A percentile compares a stretch with the other conserved stretches of the same genome.
Evolutionary conservation across 2,888 invertebrate species (phyloP).

Genomic region (Amphipoea lucens): DNA sequence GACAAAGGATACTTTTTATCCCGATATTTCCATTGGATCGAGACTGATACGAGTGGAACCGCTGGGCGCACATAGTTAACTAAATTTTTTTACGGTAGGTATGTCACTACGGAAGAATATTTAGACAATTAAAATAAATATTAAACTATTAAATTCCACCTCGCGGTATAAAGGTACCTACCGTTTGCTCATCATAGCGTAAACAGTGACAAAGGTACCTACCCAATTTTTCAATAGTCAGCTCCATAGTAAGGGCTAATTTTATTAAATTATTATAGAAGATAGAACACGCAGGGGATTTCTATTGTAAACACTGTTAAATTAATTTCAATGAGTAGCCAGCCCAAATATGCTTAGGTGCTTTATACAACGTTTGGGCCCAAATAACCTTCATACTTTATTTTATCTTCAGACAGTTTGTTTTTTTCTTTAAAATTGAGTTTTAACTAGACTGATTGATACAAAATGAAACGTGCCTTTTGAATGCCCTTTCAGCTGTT

Average conservation of each 20-base stretch:
- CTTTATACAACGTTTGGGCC: conserved; percentile 17
- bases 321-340: conserved; percentile 44
- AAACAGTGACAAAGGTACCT: conserved; percentile 31
- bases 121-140: too few relatives aligned
- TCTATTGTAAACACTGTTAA: conserved; percentile 51
- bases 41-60: too few relatives aligned
- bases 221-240: conserved; percentile 45
- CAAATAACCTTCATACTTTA: conserved; percentile 31
- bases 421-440: conserved; percentile 32
- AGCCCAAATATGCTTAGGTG: conserved; percentile 46
- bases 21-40: too few relatives aligned
- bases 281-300: conserved; percentile 60
- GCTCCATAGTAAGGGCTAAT: conserved; percentile 14
- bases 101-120: too few relatives aligned
- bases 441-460: conserved; percentile 23
- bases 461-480: conserved; percentile 29
- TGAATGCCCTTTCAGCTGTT: conserved; percentile 1
- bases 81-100: too few relatives aligned
- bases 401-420: conserved; percentile 14
- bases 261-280: conserved; percentile 56
- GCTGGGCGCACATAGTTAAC: too few relatives aligned
- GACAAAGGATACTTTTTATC: too few relatives aligned
- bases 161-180: too few relatives aligned
- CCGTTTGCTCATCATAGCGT: conserved; percentile 2
- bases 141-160: too few relatives aligned